Base-by-base conservation (phyloP, 1,140 invertebrate genomes). In the Aphaenogaster floridana region DNA sequence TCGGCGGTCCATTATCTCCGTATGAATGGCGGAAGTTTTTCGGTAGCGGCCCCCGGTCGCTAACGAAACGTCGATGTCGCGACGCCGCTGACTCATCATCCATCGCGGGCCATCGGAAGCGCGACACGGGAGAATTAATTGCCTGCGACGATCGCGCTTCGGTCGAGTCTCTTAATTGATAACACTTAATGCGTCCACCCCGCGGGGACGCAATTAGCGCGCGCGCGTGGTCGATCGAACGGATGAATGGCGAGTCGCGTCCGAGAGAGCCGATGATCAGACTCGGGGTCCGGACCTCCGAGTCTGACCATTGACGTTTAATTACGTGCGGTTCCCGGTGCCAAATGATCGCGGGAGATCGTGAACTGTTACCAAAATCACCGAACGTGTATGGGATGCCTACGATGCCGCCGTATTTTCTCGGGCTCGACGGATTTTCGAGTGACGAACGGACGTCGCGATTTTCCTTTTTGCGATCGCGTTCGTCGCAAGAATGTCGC, bases 21-120 rank as follows among this genome's bases (percentile, higher is more conserved):
- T 42, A 57, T 57, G 69, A 63, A 87, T 66, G 69, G 45, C 39
- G 39, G 9, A 15, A n/a, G 34, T 54, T 77, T 78, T 79, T 78
- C 21, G 52, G 13, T 7, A 36, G 42, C 39, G 81, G 6, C 84
- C 57, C 52, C 52, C 81, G 81, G 28, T 28, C 59, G 79, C 36
- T 15, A 36, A 11, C 42, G 17, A 36, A 69, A 78, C 48, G n/a
- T 50, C 11, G 17, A 6, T 8, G 45, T 54, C 34, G 74, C 64
- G 50, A 69, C 64, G 64, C 45, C 28, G 84, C 76, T 81, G 77
- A 86, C 77, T 86, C 85, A 81, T 50, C 74, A 21, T 39, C 45
- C 28, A 61, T 39, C 34, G 45, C 42, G 57, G 34, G 13, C 78
- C 17, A 50, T 48, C 39, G 50, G 71, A 42, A 52, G 21, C 17